Conservation (phyloP, 2,797 vertebrate species). For the Brachyalestes nurse region DNA sequence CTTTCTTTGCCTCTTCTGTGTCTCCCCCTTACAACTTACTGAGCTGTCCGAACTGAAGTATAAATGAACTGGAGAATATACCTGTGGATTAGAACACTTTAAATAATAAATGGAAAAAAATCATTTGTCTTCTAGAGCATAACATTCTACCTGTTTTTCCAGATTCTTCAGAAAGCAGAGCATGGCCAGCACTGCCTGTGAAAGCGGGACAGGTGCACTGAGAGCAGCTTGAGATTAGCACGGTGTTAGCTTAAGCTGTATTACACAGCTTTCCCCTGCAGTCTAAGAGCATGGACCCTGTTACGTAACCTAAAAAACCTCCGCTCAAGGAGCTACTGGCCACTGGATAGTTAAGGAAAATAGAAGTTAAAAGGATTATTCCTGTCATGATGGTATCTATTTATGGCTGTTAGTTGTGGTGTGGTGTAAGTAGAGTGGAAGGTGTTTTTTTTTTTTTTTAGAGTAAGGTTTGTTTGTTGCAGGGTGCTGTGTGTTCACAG, state of each 20-base stretch:
- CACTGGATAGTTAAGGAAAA: conserved; percentile 41
- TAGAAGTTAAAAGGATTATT: conserved; percentile 44
- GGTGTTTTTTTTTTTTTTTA: conserved; percentile 1
- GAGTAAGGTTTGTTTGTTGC: not conserved
- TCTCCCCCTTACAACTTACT: not conserved
- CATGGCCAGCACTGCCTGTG: conserved; percentile 10
- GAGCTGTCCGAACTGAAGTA: not conserved
- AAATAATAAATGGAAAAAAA: not conserved
- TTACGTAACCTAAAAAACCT: conserved; percentile 70
- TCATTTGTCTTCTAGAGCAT: not conserved
- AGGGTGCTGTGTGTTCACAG: not conserved
- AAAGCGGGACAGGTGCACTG: conserved; percentile 17
- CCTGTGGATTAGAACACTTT: not conserved
- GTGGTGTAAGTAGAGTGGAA: conserved; percentile 4
- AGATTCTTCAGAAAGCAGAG: conserved; percentile 8
- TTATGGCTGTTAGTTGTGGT: conserved; percentile 31
- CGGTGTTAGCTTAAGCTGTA: conserved; percentile 79
- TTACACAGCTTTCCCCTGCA: conserved; percentile 70
- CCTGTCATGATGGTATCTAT: conserved; percentile 27
- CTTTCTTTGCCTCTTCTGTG: no score
- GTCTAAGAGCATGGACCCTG: conserved; percentile 59
- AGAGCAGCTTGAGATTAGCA: conserved; percentile 74
- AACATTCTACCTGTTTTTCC: not conserved
- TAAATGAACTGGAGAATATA: not conserved
- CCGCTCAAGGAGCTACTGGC: conserved; percentile 52